Evolutionary conservation across 1,140 invertebrate genomes (phyloP).

Genomic region (Oryctes rhinoceros): DNA sequence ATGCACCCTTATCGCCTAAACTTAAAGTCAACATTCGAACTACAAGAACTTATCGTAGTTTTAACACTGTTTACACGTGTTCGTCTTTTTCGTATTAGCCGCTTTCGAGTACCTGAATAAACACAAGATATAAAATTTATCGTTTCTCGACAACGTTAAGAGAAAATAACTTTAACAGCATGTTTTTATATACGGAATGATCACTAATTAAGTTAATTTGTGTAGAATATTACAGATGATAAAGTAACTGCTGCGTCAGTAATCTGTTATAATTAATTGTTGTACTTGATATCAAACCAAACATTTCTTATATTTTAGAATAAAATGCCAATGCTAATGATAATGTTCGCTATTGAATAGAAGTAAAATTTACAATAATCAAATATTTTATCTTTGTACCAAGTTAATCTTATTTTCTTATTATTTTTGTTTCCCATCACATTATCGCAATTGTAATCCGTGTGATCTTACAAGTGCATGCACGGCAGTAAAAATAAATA

Average conservation of each 20-base stretch:
- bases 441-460: too few relatives aligned
- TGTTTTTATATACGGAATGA: conserved; percentile 38
- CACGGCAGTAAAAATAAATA: too few relatives aligned
- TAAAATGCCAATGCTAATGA: too few relatives aligned
- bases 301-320: too few relatives aligned
- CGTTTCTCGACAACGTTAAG: conserved; percentile 32
- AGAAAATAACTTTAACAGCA: conserved; percentile 32
- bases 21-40: conserved; percentile 46
- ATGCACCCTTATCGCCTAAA: conserved; percentile 49
- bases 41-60: conserved; percentile 43
- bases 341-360: too few relatives aligned
- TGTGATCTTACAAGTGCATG: too few relatives aligned
- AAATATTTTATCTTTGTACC: too few relatives aligned
- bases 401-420: too few relatives aligned
- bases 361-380: too few relatives aligned
- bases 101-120: conserved; percentile 46
- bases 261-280: too few relatives aligned
- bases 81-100: conserved; percentile 45
- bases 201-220: background rate
- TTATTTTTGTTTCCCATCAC: too few relatives aligned
- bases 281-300: too few relatives aligned
- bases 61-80: conserved; percentile 45
- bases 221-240: background rate
- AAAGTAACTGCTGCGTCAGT: background rate
- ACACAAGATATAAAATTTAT: conserved; percentile 41